Conservation (phyloP, 2,113 vertebrate species). For the Xyrauchen texanus region DNA sequence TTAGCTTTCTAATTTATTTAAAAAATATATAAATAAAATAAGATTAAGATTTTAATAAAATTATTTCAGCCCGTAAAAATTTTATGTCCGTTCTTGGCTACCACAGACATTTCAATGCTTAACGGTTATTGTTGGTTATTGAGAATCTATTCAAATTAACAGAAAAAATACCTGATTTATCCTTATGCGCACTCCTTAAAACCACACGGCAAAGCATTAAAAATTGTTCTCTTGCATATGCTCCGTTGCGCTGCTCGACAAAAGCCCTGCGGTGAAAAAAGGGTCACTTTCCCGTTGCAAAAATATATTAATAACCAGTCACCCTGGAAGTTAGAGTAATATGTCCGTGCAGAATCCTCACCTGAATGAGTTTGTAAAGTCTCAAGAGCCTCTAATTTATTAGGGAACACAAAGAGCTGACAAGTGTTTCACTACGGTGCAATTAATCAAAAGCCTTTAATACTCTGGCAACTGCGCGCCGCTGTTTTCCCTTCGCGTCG, state of each 20-base stretch:
- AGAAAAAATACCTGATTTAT: conserved; percentile 37
- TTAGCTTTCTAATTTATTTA: background rate
- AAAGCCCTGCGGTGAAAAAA: conserved; percentile 19
- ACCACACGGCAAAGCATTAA: conserved; percentile 61
- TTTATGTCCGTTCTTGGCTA: background rate
- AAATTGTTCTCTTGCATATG: conserved; percentile 14
- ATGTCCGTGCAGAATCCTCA: conserved; percentile 58
- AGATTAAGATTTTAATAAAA: background rate
- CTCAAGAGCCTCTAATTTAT: conserved; percentile 73
- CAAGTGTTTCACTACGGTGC: conserved; percentile 64
- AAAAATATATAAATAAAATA: background rate
- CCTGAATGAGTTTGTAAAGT: conserved; percentile 68
- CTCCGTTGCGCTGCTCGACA: conserved; percentile 19
- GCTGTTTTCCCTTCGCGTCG: conserved; percentile 53
- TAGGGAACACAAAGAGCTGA: conserved; percentile 65
- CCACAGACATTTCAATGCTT: too few relatives aligned
- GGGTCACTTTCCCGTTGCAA: conserved; percentile 44
- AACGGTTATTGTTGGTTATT: too few relatives aligned
- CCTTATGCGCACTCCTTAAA: conserved; percentile 53
- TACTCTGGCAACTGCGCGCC: conserved; percentile 54
- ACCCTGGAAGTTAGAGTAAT: conserved; percentile 28
- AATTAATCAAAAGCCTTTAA: conserved; percentile 73
- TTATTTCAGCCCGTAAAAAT: background rate
- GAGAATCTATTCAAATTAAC: background rate
- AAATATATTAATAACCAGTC: conserved; percentile 58